A percentile compares a stretch with the other conserved stretches of the same genome.
phyloP scores from a whole-genome alignment of 1,140 invertebrate species.

The Nephila pilipes region DNA sequence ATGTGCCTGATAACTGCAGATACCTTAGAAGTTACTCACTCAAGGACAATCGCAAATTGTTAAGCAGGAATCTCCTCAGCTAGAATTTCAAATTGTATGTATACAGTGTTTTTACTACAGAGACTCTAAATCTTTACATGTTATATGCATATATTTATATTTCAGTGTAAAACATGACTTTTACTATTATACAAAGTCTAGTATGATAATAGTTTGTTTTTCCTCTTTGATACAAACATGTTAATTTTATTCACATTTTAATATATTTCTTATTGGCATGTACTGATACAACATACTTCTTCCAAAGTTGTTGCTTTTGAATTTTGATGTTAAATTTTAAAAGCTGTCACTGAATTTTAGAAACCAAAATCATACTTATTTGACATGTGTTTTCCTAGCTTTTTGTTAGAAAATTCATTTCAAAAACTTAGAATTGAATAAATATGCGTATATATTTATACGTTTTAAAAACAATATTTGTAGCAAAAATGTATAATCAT shows the following conservation, averaged over 20 bases:
- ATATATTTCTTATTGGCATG: constrained; percentile 3
- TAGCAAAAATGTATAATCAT: too few species aligned
- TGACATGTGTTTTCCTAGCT: too few species aligned
- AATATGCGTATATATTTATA: too few species aligned
- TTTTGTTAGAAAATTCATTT: too few species aligned
- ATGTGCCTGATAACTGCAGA: background rate
- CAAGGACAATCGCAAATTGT: constrained; percentile 29
- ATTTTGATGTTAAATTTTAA: too few species aligned
- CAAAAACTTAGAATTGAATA: too few species aligned
- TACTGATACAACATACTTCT: background rate
- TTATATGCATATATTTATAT: constrained; percentile 39
- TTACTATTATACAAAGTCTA: constrained; percentile 6
- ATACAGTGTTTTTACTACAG: constrained; percentile 43
- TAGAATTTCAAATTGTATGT: constrained; percentile 7
- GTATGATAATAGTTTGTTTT: constrained; percentile 6
- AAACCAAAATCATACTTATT: too few species aligned
- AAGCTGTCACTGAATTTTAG: too few species aligned
- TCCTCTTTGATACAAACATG: background rate
- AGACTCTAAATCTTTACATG: constrained; percentile 39
- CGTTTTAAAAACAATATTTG: too few species aligned
- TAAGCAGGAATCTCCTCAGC: constrained; percentile 15
- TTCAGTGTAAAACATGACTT: constrained; percentile 11
- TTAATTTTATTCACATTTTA: background rate
- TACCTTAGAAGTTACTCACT: background rate
- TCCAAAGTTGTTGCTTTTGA: background rate